Evolutionary conservation across 1,140 invertebrate genomes (phyloP), one percentile per base, ranked within the genome.

Genomic region (Drosophila pruinosa): DNA sequence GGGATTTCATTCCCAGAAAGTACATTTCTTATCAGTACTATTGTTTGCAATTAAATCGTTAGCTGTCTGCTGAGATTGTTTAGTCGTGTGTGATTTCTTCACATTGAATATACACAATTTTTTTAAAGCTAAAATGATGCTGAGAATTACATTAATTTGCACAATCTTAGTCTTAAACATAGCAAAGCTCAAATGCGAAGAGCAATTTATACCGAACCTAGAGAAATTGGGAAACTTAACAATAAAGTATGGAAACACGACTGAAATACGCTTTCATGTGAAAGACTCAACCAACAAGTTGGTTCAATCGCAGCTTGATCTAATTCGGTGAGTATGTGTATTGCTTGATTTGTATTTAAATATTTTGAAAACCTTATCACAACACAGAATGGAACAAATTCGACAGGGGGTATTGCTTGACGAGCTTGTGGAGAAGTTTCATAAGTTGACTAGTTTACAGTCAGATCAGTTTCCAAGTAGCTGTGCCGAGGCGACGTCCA

Each of bases 401-500:
- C 62, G 39, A 1, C 62, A 56, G 21, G 19, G 52, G 10, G 14
- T 1, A n/a, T 12, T 57, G 8, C 41, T 57, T 0, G 36, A 57
- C 14, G 14, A 65, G 5, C n/a, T 65, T 2, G 3, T 47, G 2
- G 15, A 8, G 10, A 47, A 45, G 10, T 14, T 65, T 0, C 47
- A 65, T 4, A 47, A 17, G 5, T 48, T 56, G 4, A 56, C 19
- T 2, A 65, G n/a, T 7, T 26, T 36, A 26, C 41, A 65, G 4
- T 6, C 39, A 0, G 1, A 21, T 15, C 5, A 45, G 28, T 65
- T 47, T 5, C 2, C 41, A 0, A 22, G 52, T 21, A 58, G 43
- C 24, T 67, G 63, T 39, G 43, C 63, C 0, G 53, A 57, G 43
- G 63, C 63, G 3, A 41, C 63, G 4, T 34, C 54, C 2, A 0